Conservation (phyloP, 37 sponge, comb jelly and placozoan genomes). For the Crambe crambe region DNA sequence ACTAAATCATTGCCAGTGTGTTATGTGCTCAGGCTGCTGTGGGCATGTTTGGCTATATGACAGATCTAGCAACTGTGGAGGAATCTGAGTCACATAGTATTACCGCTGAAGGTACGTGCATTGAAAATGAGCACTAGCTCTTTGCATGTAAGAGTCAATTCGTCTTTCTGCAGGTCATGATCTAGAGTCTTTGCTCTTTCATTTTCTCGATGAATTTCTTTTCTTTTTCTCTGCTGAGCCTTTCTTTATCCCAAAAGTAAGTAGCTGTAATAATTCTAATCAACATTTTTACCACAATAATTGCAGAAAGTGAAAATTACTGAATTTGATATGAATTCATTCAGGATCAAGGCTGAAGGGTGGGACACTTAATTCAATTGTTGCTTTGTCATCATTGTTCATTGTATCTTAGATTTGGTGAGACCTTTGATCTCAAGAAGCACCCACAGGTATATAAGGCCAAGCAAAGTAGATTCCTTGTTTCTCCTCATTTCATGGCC, state of each 20-base stretch:
- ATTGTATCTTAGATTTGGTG: constrained; percentile 74
- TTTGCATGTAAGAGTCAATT: too few relatives aligned
- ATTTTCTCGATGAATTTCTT: constrained; percentile 94
- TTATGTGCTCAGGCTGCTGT: constrained; percentile 57
- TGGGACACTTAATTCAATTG: constrained; percentile 9
- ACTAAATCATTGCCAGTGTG: neutral
- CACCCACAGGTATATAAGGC: constrained; percentile 87
- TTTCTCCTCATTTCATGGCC: neutral
- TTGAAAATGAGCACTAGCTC: neutral
- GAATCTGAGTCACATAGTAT: constrained; percentile 54
- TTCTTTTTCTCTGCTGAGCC: constrained; percentile 96
- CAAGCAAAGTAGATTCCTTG: neutral
- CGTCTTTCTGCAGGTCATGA: constrained; percentile 79
- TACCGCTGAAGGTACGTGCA: constrained; percentile 60
- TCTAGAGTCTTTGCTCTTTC: constrained; percentile 87
- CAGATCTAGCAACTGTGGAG: constrained; percentile 80
- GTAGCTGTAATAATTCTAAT: neutral
- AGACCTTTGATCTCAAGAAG: constrained; percentile 91
- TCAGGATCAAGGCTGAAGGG: constrained; percentile 84
- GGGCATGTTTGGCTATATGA: constrained; percentile 96
- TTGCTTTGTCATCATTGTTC: neutral
- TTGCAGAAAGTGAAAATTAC: constrained; percentile 78
- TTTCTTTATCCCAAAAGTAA: constrained; percentile 89
- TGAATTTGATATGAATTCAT: constrained; percentile 87
- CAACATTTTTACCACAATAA: neutral